Evolutionary conservation across 1,140 invertebrate genomes (phyloP).

Genomic region (Papilio polytes): DNA sequence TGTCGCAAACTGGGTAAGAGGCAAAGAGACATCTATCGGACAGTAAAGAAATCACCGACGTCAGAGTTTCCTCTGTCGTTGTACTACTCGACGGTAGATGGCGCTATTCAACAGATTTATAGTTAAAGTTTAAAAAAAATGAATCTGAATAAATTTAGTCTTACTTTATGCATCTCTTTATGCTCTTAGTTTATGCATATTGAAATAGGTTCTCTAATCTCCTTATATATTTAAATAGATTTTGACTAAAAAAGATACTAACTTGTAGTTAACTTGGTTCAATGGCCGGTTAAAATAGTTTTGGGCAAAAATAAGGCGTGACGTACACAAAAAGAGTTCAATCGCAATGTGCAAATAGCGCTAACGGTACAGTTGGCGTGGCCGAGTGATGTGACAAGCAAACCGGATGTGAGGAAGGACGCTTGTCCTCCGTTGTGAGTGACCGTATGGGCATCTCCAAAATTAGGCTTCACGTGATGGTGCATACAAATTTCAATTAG

Average conservation of each 20-base stretch:
- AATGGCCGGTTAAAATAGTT: constrained; percentile 55
- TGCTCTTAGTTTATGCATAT: too few species aligned
- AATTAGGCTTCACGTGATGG: constrained; percentile 61
- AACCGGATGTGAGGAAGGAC: constrained; percentile 73
- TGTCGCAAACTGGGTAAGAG: neutral
- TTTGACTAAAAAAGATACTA: neutral
- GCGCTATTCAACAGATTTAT: neutral
- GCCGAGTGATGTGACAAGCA: constrained; percentile 51
- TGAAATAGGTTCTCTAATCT: neutral
- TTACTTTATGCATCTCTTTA: too few species aligned
- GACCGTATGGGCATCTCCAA: constrained; percentile 68
- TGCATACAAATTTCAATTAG: constrained; percentile 61
- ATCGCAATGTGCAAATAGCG: constrained; percentile 70
- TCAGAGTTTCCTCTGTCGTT: neutral
- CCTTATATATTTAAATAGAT: neutral
- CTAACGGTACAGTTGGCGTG: constrained; percentile 60
- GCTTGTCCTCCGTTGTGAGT: constrained; percentile 56
- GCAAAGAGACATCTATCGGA: neutral
- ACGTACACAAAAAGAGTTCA: constrained; percentile 54
- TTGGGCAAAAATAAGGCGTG: constrained; percentile 52
- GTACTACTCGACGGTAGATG: neutral
- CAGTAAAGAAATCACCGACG: neutral
- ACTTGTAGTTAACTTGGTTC: constrained; percentile 45
- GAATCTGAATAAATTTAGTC: neutral
- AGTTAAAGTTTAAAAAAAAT: neutral